Percentiles rank a stretch among this genome's conserved stretches.
These are phyloP conservation scores for Bovichtus diacanthus DNA, from an alignment of 2,797 vertebrate species.

Conservation along the genomic window DNA sequence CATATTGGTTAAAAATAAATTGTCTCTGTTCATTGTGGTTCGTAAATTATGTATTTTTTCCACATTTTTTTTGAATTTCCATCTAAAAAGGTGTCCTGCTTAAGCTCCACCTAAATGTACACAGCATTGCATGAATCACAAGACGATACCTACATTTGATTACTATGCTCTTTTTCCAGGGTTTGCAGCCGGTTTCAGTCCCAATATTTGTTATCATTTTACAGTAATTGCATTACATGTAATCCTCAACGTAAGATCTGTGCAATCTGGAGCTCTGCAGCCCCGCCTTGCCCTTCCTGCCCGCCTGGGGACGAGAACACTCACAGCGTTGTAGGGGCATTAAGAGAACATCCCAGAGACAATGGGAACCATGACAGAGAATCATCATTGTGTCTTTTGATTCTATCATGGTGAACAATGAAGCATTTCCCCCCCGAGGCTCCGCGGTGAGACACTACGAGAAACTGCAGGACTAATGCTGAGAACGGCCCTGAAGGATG, in stretches of 20 bases:
- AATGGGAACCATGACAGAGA: constrained; percentile 58
- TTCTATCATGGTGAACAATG: constrained; percentile 65
- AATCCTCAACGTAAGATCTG: constrained; percentile 16
- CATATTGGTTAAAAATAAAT: neutral
- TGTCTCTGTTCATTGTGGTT: neutral
- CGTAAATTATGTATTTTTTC: neutral
- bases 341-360: constrained; percentile 58
- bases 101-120: neutral
- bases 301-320: constrained; percentile 18
- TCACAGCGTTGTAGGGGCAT: constrained; percentile 24
- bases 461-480: constrained; percentile 46
- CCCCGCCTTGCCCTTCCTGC: constrained; percentile 8
- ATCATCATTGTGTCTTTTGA: constrained; percentile 64
- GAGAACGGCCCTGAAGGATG: constrained; percentile 43
- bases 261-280: constrained; percentile 27
- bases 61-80: neutral
- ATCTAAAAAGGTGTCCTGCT: neutral
- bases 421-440: constrained; percentile 47
- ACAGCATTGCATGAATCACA: neutral
- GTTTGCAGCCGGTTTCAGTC: constrained; percentile 15
- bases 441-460: constrained; percentile 25
- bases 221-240: constrained; percentile 19
- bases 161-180: neutral
- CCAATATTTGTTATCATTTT: constrained; percentile 26
- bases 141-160: constrained; percentile 22